These are phyloP conservation scores for Antennarius striatus DNA, from an alignment of 2,113 vertebrate species.

Conservation along the genomic window DNA sequence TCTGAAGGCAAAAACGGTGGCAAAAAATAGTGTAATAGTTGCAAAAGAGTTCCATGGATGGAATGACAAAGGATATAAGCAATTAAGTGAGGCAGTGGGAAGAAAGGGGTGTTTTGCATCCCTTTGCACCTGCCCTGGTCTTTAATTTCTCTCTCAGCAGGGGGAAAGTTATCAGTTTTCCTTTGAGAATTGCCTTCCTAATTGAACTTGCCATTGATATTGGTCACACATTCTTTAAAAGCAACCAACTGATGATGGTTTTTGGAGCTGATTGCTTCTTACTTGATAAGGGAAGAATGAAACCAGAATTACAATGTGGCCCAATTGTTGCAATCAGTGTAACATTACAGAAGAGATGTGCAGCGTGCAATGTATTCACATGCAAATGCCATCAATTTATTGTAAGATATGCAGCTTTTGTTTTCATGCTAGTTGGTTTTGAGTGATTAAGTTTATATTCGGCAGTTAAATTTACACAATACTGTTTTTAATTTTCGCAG, in stretches of 20 bases:
- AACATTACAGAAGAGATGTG: slow-evolving; percentile 28
- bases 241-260: slow-evolving; percentile 25
- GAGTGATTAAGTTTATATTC: neutral
- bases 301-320: slow-evolving; percentile 23
- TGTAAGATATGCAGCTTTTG: slow-evolving; percentile 26
- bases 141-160: slow-evolving; percentile 47
- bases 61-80: neutral
- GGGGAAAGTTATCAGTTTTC: slow-evolving; percentile 43
- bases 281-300: slow-evolving; percentile 45
- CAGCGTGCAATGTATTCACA: slow-evolving; percentile 12
- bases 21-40: neutral
- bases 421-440: slow-evolving; percentile 17
- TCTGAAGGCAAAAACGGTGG: neutral
- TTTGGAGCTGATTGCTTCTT: slow-evolving; percentile 28
- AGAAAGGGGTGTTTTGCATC: slow-evolving; percentile 1
- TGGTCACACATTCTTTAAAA: slow-evolving; percentile 40
- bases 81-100: neutral
- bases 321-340: slow-evolving; percentile 40
- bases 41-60: neutral
- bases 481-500: slow-evolving; percentile 11
- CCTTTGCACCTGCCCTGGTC: slow-evolving; percentile 10
- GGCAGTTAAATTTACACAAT: neutral
- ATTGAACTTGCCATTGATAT: slow-evolving; percentile 33
- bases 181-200: slow-evolving; percentile 38
- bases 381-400: slow-evolving; percentile 44